Base-by-base conservation (phyloP, 2,888 invertebrate species). In the Anorthoa munda region DNA sequence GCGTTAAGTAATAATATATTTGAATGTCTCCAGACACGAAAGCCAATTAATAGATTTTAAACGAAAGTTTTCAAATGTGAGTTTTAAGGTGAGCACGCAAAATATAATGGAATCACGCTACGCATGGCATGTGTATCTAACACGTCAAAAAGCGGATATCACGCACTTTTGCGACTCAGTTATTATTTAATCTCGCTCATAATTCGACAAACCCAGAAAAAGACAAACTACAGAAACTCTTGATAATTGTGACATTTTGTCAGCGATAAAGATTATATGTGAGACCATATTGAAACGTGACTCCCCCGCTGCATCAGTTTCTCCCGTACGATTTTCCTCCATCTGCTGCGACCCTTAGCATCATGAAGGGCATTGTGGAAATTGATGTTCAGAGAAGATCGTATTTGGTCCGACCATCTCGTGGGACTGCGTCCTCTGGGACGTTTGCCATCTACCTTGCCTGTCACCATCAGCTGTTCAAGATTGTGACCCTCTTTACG, bases 21-120 rank as follows among this genome's bases (percentile, higher is more conserved):
- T 5, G 58, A 73, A 50, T 66, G 18, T 45, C 26, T 45, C 21
- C 9, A 21, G 15, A 45, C 73, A 74, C 66, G 66, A 75, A 75
- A 21, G 2, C 50, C 26, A 66, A 45, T 65, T 50, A 5, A 48
- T 1, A 39, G 4, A 51, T 21, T 68, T 72, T 12, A 17, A 21
- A 21, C 1, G 12, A 11, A 26, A 58, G 1, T 17, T 56, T 74
- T 56, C 15, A 9, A 56, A 45, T 13, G 9, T 15, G 26, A 46
- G 17, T 50, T 39, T 64, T 23, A n/a, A 5, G n/a, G 1, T 26
- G 0, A 17, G 12, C 55, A 74, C 75, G 48, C 56, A 9, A 66
- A 74, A 74, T 45, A 11, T 2, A n/a, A 31, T 11, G 18, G 5
- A 17, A 18, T 21, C 76, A 74, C 66, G 76, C 67, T 45, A 50